These are phyloP conservation scores for Camptogramma bilineatum DNA, from an alignment of 2,888 invertebrate genomes.

Conservation along the genomic window DNA sequence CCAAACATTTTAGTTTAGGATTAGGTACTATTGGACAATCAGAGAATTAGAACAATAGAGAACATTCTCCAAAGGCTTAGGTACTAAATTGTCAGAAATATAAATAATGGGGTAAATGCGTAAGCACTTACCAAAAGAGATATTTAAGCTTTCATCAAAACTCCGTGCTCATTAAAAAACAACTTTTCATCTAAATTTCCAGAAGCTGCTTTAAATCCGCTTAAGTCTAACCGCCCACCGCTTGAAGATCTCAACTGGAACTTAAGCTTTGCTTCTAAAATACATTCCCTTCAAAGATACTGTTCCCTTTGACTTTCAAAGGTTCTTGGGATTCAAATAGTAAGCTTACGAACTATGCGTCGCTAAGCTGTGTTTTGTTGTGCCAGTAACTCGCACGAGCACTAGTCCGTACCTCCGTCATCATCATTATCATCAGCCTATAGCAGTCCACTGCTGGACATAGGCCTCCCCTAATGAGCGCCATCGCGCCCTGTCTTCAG, in stretches of 20 bases:
- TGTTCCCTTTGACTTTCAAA: slow-evolving; percentile 22
- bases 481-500: too few relatives aligned
- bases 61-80: too few relatives aligned
- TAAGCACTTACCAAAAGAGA: background rate
- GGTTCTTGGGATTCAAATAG: slow-evolving; percentile 3
- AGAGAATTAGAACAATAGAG: too few relatives aligned
- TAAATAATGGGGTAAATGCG: slow-evolving; percentile 32
- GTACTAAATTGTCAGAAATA: too few relatives aligned
- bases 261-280: slow-evolving; percentile 31
- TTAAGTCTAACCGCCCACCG: slow-evolving; percentile 30
- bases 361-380: background rate
- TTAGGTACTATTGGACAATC: too few relatives aligned
- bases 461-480: too few relatives aligned
- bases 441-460: too few relatives aligned
- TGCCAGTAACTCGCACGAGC: background rate
- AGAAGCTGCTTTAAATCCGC: slow-evolving; percentile 20
- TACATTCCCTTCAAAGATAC: slow-evolving; percentile 28
- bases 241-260: slow-evolving; percentile 26
- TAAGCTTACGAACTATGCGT: slow-evolving; percentile 3
- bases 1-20: too few relatives aligned
- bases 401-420: background rate
- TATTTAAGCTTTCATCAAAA: background rate
- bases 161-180: slow-evolving; percentile 18
- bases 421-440: too few relatives aligned
- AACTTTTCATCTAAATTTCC: slow-evolving; percentile 25